These are phyloP conservation scores for Symphodus melops DNA, from an alignment of 2,113 vertebrate genomes.

Conservation along the genomic window DNA sequence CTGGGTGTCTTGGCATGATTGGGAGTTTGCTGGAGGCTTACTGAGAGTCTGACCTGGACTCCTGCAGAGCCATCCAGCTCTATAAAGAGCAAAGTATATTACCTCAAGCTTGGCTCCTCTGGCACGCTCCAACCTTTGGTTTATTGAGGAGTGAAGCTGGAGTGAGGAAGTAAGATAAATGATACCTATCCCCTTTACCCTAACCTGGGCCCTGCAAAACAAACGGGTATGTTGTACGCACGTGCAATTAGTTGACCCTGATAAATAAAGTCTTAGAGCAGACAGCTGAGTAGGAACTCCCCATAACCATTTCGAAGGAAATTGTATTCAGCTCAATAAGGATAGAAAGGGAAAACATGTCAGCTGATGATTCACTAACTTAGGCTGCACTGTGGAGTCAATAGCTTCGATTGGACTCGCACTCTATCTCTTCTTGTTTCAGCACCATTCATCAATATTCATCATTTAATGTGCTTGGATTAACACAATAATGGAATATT, in stretches of 20 bases:
- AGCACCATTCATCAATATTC: too few species aligned
- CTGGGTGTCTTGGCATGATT: slow-evolving; percentile 1
- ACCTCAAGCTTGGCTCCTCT: slow-evolving; percentile 24
- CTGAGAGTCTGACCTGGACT: slow-evolving; percentile 33
- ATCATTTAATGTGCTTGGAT: too few species aligned
- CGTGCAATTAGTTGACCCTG: not conserved
- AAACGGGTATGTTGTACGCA: not conserved
- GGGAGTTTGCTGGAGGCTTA: not conserved
- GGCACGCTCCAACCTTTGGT: slow-evolving; percentile 18
- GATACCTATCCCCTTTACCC: slow-evolving; percentile 24
- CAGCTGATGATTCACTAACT: too few species aligned
- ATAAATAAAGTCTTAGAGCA: not conserved
- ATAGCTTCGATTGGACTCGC: too few species aligned
- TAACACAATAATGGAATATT: too few species aligned
- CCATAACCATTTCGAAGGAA: not conserved
- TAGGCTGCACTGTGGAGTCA: too few species aligned
- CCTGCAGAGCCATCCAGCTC: slow-evolving; percentile 5
- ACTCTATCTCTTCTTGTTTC: too few species aligned
- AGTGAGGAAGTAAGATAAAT: slow-evolving; percentile 47
- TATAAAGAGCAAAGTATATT: slow-evolving; percentile 38
- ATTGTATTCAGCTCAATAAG: not conserved
- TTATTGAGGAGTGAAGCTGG: slow-evolving; percentile 46
- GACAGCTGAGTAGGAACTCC: not conserved
- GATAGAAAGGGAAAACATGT: too few species aligned
- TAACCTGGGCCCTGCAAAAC: slow-evolving; percentile 1